These are phyloP conservation scores for Danio tinwini DNA, from an alignment of 2,797 vertebrate genomes.

Conservation along the genomic window DNA sequence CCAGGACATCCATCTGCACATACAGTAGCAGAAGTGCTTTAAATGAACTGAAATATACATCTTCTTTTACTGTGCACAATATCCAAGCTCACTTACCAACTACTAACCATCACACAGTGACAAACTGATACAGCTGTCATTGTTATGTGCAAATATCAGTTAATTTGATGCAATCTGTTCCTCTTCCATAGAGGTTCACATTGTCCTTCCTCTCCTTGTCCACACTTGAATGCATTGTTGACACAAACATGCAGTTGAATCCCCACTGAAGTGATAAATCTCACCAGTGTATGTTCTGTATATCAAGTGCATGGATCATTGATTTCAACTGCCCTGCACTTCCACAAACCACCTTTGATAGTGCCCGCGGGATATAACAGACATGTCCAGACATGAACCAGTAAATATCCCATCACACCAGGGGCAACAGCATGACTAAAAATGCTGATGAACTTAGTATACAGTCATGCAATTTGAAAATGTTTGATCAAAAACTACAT, in stretches of 20 bases:
- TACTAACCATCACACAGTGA: neutral
- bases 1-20: too few relatives aligned
- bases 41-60: too few relatives aligned
- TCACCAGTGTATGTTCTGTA: slow-evolving; percentile 22
- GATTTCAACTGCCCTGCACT: slow-evolving; percentile 1
- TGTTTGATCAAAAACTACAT: neutral
- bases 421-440: neutral
- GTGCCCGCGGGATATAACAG: slow-evolving; percentile 24
- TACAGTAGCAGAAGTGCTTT: too few relatives aligned
- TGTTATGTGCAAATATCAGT: slow-evolving; percentile 18
- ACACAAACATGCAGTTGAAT: slow-evolving; percentile 29
- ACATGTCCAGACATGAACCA: slow-evolving; percentile 33
- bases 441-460: neutral
- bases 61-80: too few relatives aligned
- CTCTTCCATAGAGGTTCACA: slow-evolving; percentile 4
- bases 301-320: slow-evolving; percentile 32
- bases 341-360: neutral
- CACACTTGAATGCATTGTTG: slow-evolving; percentile 21
- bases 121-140: neutral
- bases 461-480: neutral
- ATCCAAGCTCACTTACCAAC: neutral
- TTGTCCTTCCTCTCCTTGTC: slow-evolving; percentile 40
- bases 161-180: slow-evolving; percentile 25
- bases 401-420: neutral
- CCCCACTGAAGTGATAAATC: slow-evolving; percentile 16